These are phyloP conservation scores for Pseudorhiza aurosa DNA, from an alignment of 30 jellyfish, hydroid and myxozoan species.

Conservation along the genomic window DNA sequence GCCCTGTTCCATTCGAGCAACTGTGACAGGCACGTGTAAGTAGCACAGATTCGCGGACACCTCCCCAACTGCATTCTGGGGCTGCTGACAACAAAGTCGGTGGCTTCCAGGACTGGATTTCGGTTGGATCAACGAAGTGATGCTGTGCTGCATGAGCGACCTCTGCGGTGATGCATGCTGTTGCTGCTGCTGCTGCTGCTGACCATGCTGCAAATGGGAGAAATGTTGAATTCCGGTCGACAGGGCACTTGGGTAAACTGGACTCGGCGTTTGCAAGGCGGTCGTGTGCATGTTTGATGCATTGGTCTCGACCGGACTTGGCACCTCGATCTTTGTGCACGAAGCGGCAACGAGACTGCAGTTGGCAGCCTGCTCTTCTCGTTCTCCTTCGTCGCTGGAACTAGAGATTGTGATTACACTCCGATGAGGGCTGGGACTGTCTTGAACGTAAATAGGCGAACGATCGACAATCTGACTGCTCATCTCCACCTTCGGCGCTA, in stretches of 20 bases:
- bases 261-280: constrained; percentile 56
- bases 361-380: constrained; percentile 31
- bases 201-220: constrained; percentile 11
- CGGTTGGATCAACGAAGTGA: constrained; percentile 59
- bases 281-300: constrained; percentile 8
- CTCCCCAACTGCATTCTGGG: constrained; percentile 66
- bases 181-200: constrained; percentile 16
- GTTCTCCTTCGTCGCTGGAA: constrained; percentile 91
- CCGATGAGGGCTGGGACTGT: constrained; percentile 88
- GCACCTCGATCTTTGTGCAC: constrained; percentile 49
- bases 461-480: constrained; percentile 1
- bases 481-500: constrained; percentile 10
- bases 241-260: constrained; percentile 42
- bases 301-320: constrained; percentile 32
- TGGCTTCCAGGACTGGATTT: constrained; percentile 61
- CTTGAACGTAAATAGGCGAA: constrained; percentile 86
- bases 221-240: constrained; percentile 28
- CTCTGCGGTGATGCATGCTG: constrained; percentile 58
- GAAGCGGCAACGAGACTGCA: constrained; percentile 34
- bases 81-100: constrained; percentile 68
- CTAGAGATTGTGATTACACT: constrained; percentile 90
- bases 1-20: constrained; percentile 64
- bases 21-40: constrained; percentile 72
- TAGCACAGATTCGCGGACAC: constrained; percentile 56
- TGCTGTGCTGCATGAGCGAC: constrained; percentile 67